phyloP scores from a whole-genome alignment of 2,888 invertebrate species.

The Plemyria rubiginata region DNA sequence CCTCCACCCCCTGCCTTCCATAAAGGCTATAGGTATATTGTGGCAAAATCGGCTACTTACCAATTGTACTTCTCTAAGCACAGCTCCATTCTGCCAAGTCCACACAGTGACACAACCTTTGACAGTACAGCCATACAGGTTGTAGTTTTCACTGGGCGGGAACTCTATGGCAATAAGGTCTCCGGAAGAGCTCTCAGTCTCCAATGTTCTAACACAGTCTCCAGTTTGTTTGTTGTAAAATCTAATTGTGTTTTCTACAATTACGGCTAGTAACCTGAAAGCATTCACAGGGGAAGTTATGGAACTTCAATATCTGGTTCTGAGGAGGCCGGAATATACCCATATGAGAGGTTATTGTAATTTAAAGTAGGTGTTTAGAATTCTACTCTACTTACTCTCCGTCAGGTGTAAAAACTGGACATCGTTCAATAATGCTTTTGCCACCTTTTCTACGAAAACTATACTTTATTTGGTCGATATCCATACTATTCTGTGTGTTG shows the following conservation, averaged over 20 bases:
- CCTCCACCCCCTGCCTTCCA: too few species aligned
- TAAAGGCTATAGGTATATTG: too few species aligned
- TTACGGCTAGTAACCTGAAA: constrained; percentile 72
- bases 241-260: constrained; percentile 74
- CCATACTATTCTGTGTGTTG: constrained; percentile 44
- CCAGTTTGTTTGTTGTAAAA: constrained; percentile 77
- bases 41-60: constrained; percentile 6
- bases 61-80: constrained; percentile 63
- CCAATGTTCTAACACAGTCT: constrained; percentile 71
- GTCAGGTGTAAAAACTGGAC: constrained; percentile 77
- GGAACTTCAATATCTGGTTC: neutral
- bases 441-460: constrained; percentile 75
- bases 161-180: constrained; percentile 71
- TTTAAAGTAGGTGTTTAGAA: neutral
- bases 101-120: constrained; percentile 69
- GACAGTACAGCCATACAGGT: constrained; percentile 74
- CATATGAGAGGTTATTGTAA: neutral
- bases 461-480: constrained; percentile 55
- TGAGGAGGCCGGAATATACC: neutral
- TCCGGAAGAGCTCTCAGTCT: constrained; percentile 64
- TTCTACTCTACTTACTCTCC: constrained; percentile 63
- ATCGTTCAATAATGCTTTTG: constrained; percentile 75
- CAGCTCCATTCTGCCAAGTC: constrained; percentile 80
- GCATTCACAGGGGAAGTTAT: neutral
- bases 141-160: constrained; percentile 70